Base-by-base conservation (phyloP, 2,888 invertebrate genomes). In the Liposcelis brunnea region DNA sequence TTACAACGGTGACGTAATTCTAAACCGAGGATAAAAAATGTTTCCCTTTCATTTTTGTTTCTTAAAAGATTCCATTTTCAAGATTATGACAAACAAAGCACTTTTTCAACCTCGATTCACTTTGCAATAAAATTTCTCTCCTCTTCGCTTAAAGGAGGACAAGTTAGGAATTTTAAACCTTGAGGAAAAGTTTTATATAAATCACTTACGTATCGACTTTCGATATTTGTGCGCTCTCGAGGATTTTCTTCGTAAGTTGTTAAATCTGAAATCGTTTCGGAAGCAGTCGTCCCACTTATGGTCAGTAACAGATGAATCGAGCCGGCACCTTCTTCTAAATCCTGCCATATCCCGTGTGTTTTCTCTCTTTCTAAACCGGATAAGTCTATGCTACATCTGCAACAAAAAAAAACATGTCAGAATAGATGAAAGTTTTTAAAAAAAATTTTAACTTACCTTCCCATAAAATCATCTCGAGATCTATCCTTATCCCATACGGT, bases 271-370 rank as follows among this genome's bases (percentile, higher is more conserved):
- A 91, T 86, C 1, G 91, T 89, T 61, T 93, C 93, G 1, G 83
- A 80, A 10, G 90, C 87, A 1, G 87, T 86, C 0, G 91, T 93
- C 0, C 94, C 95, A 55, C 91, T 94, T 49, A 97, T 90, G 1
- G 95, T 95, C 7, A 97, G 67, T 51, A 97, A 70, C 1, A 97
- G 67, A 58, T 85, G 85, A 51, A 97, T 75, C 12, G 62, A 58
- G 51, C 84, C 81, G 18, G 74, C 75, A 0, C 84, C 87, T 49
- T 94, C 91, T 63, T 95, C 93, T 38, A 98, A 68, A 2, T 82
- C 78, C 55, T 82, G 77, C 79, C 89, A 87, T 44, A 94, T 73
- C 47, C 79, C 78, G 61, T 95, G 91, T 0, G 97, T 97, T 49
- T 74, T 80, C 63, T 98, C 97, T 21, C 87, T 73, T 58, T 87